Conservation (phyloP, 2,797 vertebrate genomes). For the Smutsia temminckii region DNA sequence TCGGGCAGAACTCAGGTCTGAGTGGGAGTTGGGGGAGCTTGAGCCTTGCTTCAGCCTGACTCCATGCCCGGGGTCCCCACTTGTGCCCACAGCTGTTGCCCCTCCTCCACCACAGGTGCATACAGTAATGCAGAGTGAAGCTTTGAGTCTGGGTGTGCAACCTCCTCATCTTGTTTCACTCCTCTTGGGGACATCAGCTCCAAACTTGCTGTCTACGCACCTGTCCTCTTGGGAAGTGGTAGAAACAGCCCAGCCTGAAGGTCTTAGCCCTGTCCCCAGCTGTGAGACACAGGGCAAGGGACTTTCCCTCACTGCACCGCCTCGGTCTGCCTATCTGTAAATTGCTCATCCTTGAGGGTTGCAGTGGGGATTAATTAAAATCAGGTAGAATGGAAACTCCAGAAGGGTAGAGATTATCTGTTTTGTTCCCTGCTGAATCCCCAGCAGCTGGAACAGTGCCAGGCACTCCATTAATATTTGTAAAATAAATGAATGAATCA, state of each 20-base stretch:
- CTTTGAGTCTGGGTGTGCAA: background rate
- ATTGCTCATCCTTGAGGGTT: background rate
- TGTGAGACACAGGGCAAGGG: background rate
- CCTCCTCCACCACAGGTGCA: background rate
- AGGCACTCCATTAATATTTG: slow-evolving; percentile 64
- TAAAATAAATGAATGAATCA: slow-evolving; percentile 63
- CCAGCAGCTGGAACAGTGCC: slow-evolving; percentile 58
- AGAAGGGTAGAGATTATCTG: slow-evolving; percentile 41
- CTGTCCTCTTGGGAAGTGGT: background rate
- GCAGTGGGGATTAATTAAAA: background rate
- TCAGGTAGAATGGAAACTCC: slow-evolving; percentile 53
- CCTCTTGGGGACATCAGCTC: background rate
- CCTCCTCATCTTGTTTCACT: background rate
- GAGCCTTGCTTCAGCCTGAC: background rate
- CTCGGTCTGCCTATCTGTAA: background rate
- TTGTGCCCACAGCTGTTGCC: background rate
- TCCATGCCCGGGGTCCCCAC: background rate
- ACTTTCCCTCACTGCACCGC: background rate
- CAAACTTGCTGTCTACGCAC: background rate
- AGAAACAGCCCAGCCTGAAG: background rate
- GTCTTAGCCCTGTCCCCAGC: background rate
- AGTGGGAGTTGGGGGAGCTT: no score
- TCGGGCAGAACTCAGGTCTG: background rate
- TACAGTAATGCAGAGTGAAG: background rate
- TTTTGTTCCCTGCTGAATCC: slow-evolving; percentile 59